Percentiles rank a stretch among this genome's conserved stretches.
Conservation (phyloP, 2,113 vertebrate species). For the Anguilla japonica region DNA sequence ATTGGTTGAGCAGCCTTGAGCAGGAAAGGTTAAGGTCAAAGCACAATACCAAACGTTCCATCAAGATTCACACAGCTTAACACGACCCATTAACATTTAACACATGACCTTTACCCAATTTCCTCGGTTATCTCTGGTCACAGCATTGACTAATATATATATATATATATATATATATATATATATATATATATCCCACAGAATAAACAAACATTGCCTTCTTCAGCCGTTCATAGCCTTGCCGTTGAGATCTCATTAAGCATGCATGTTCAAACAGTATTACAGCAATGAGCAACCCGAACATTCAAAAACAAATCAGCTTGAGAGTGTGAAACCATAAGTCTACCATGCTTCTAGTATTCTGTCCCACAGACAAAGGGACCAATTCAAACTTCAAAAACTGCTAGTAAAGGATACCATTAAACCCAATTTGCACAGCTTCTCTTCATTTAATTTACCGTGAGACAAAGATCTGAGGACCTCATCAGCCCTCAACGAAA, state of each 20-base stretch:
- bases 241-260: neutral
- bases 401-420: slow-evolving; percentile 49
- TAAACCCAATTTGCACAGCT: slow-evolving; percentile 18
- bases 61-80: neutral
- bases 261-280: neutral
- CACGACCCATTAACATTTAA: neutral
- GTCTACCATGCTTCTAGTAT: slow-evolving; percentile 37
- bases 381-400: slow-evolving; percentile 57
- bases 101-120: neutral
- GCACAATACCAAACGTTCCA: neutral
- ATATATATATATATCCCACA: neutral
- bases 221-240: slow-evolving; percentile 27
- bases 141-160: neutral
- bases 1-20: neutral
- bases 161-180: too few relatives aligned
- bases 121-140: neutral
- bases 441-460: slow-evolving; percentile 18
- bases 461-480: slow-evolving; percentile 5
- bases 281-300: neutral
- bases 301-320: neutral
- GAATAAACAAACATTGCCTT: neutral
- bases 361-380: slow-evolving; percentile 56
- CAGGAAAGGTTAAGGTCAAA: neutral
- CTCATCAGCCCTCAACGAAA: neutral
- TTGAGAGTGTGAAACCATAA: slow-evolving; percentile 58